Conservation (phyloP, 2,888 invertebrate species). For the Archips crataeganus region DNA sequence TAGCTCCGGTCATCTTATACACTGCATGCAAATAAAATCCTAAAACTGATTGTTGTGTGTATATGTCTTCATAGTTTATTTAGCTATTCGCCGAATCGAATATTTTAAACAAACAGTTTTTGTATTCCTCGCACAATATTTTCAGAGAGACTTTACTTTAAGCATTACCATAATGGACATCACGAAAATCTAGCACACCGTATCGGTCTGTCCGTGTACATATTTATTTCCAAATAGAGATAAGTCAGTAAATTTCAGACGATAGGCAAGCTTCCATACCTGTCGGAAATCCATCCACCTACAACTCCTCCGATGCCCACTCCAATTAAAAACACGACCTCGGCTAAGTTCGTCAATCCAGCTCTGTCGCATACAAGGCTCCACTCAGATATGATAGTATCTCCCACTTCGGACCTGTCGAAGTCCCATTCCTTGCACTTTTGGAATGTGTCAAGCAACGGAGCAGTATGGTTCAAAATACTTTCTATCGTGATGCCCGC, state of each 20-base stretch:
- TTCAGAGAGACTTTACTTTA: neutral
- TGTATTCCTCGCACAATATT: neutral
- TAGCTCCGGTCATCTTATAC: neutral
- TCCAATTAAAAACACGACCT: constrained; percentile 91
- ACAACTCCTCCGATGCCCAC: constrained; percentile 92
- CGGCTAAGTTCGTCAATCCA: constrained; percentile 89
- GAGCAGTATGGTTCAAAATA: constrained; percentile 72
- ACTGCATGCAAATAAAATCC: neutral
- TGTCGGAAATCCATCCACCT: constrained; percentile 92
- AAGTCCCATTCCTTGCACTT: constrained; percentile 88
- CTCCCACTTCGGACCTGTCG: constrained; percentile 84
- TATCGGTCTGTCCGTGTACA: constrained; percentile 1
- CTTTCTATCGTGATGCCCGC: constrained; percentile 67
- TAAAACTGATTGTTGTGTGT: neutral
- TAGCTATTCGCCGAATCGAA: neutral
- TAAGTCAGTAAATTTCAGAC: constrained; percentile 44
- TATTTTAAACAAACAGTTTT: neutral
- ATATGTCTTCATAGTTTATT: neutral
- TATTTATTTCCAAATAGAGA: constrained; percentile 38
- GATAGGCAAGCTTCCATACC: constrained; percentile 61
- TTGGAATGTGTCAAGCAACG: constrained; percentile 69
- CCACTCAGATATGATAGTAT: constrained; percentile 92
- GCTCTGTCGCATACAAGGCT: constrained; percentile 90
- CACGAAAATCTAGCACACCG: constrained; percentile 8
- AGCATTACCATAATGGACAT: neutral